Conservation (phyloP, 2,797 vertebrate species). For the Sebastes alutus region DNA sequence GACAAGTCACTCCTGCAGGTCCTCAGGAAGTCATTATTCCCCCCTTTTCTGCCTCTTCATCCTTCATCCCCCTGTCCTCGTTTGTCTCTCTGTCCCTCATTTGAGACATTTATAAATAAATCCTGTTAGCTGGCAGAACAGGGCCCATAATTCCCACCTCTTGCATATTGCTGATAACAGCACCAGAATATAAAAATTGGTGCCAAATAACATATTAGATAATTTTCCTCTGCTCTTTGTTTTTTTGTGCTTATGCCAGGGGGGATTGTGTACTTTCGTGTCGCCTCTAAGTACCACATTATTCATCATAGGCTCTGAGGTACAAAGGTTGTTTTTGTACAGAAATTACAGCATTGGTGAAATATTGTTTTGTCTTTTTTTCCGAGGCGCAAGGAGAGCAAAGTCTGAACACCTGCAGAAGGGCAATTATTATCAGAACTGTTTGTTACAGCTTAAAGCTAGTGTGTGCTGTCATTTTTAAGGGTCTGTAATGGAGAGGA, state of each 20-base stretch:
- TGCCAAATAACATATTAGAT: constrained; percentile 45
- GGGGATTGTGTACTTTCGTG: constrained; percentile 17
- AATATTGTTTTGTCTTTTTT: constrained; percentile 24
- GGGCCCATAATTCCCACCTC: constrained; percentile 35
- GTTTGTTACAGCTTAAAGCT: not conserved
- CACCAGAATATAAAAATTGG: constrained; percentile 13
- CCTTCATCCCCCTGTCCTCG: not conserved
- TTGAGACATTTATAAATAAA: constrained; percentile 61
- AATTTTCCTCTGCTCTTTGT: constrained; percentile 19
- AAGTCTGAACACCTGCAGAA: constrained; percentile 5
- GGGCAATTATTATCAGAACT: constrained; percentile 19
- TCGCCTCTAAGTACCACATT: constrained; percentile 19
- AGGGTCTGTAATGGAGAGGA: not conserved
- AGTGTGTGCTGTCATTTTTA: not conserved
- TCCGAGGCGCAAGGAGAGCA: not conserved
- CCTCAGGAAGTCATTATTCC: constrained; percentile 44
- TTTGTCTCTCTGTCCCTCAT: constrained; percentile 3
- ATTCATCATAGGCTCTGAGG: constrained; percentile 33
- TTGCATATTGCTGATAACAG: constrained; percentile 50
- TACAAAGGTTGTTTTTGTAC: constrained; percentile 44
- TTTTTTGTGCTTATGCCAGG: constrained; percentile 10
- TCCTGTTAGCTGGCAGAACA: constrained; percentile 48
- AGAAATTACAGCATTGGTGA: constrained; percentile 29
- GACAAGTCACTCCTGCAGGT: constrained; percentile 46
- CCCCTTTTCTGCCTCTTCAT: constrained; percentile 2